Conservation (phyloP, 2,113 vertebrate species). For the Channa maculata region DNA sequence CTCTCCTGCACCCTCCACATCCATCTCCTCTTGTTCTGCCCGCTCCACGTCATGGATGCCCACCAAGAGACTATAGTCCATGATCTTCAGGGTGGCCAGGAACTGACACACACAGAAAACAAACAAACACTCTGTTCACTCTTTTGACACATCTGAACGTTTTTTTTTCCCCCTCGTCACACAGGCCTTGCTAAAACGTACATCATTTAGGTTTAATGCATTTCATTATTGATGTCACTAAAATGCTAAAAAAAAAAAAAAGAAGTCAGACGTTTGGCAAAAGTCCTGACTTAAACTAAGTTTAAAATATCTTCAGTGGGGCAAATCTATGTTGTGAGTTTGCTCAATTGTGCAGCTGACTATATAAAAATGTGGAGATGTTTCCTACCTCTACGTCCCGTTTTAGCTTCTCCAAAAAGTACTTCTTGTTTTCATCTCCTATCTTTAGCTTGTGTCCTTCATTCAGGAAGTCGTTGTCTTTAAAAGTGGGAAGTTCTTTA, state of each 20-base stretch:
- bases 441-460: constrained; percentile 94
- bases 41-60: constrained; percentile 96
- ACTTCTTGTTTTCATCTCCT: constrained; percentile 95
- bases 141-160: no score
- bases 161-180: no score
- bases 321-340: not conserved
- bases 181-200: no score
- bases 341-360: not conserved
- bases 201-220: no score
- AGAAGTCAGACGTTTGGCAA: no score
- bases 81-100: constrained; percentile 95
- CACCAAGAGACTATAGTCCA: constrained; percentile 97
- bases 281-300: not conserved
- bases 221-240: no score
- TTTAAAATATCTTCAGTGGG: not conserved
- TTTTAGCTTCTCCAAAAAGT: constrained; percentile 94
- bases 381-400: constrained; percentile 90
- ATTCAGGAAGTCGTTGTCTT: constrained; percentile 97
- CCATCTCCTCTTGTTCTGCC: constrained; percentile 96
- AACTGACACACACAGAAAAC: constrained; percentile 81
- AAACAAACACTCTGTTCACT: not conserved
- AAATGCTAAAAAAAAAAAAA: no score
- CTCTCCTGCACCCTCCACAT: constrained; percentile 89
- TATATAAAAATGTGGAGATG: not conserved
- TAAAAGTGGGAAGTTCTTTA: constrained; percentile 96